These are phyloP conservation scores for Holotrichia oblita DNA, from an alignment of 1,140 invertebrate species.

Conservation along the genomic window DNA sequence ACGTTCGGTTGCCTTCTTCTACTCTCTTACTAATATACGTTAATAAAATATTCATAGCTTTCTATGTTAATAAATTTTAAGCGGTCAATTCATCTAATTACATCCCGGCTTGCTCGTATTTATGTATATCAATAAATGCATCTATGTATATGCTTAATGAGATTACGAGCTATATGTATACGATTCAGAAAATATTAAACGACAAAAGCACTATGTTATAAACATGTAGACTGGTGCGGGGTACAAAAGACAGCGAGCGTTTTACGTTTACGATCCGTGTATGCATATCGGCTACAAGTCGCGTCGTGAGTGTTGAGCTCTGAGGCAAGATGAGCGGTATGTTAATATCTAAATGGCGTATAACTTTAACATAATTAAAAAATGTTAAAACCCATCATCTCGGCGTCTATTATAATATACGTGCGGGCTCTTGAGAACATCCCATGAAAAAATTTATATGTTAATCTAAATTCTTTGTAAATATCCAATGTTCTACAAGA, in stretches of 20 bases:
- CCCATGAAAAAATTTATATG: slow-evolving; percentile 19
- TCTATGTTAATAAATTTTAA: slow-evolving; percentile 31
- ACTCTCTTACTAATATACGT: slow-evolving; percentile 1
- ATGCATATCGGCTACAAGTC: too few relatives aligned
- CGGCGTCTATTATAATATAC: slow-evolving; percentile 23
- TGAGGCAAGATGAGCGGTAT: slow-evolving; percentile 3
- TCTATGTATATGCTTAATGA: too few relatives aligned
- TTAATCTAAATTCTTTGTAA: slow-evolving; percentile 23
- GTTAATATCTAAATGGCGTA: slow-evolving; percentile 28
- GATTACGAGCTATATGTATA: too few relatives aligned
- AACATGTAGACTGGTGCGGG: too few relatives aligned
- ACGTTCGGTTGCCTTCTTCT: neutral
- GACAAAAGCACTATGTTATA: too few relatives aligned
- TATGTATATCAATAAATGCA: slow-evolving; percentile 31
- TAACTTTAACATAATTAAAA: slow-evolving; percentile 35
- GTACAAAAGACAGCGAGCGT: too few relatives aligned
- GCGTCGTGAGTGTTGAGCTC: too few relatives aligned
- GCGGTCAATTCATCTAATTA: slow-evolving; percentile 30
- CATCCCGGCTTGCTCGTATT: neutral
- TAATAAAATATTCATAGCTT: slow-evolving; percentile 31
- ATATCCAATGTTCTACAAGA: slow-evolving; percentile 24
- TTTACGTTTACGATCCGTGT: too few relatives aligned
- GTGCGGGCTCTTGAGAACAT: neutral
- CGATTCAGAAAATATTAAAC: too few relatives aligned
- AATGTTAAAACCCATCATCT: slow-evolving; percentile 25